Evolutionary conservation across 1,140 invertebrate genomes (phyloP), one percentile per base, ranked within the genome.

Genomic region (Anastatus disparis): DNA sequence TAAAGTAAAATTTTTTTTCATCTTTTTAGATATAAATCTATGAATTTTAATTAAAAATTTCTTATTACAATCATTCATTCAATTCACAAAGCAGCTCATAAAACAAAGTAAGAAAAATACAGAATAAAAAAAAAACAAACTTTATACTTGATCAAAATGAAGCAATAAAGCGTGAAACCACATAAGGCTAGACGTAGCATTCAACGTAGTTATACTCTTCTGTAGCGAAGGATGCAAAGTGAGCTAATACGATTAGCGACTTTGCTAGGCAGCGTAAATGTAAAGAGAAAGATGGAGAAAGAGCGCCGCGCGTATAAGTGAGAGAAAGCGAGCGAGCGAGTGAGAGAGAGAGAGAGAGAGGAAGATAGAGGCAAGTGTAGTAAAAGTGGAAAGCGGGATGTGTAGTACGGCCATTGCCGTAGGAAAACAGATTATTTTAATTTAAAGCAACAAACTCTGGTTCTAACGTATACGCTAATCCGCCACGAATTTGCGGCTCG

Each of bases 391-490:
- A 22, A 4, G 40, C 22, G 44, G 46, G 44, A 4, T 4, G 7
- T 6, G 3, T 6, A 15, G n/a, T 48, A n/a, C 20, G 48, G 29
- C 27, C 10, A 22, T n/a, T 13, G 44, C 31, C 22, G 3, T 3
- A 24, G 64, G 38, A 66, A 66, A 66, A 56, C 52, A 66, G 64
- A 66, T 66, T 66, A 66, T 66, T 66, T 66, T 66, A 66, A 66
- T 66, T 66, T 66, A 29, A 44, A 56, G 52, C 52, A 66, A 66
- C 64, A 66, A 66, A 66, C 52, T 66, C n/a, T 15, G 50, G 24
- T 38, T 52, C 22, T 31, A 20, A 20, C 40, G 38, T n/a, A 48
- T 10, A 20, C n/a, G 52, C 12, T 56, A 56, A 56, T 66, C 64
- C 64, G 13, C 50, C 64, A n/a, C 62, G 40, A 56, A 66, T 66